Conservation (phyloP, 2,797 vertebrate species). For the Syngnathus rostellatus region DNA sequence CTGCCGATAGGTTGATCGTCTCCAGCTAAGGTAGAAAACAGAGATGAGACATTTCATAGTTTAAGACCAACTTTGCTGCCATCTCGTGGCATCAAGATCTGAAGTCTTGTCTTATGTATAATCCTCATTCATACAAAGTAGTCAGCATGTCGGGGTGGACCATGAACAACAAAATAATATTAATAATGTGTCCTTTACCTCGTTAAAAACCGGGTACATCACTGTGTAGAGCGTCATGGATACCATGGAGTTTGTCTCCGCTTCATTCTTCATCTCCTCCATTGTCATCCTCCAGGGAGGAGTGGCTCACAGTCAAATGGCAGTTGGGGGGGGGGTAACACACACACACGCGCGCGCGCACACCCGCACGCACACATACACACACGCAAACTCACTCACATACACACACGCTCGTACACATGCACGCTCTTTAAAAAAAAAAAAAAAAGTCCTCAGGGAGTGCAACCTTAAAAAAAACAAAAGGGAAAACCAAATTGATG, state of each 20-base stretch:
- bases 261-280: constrained; percentile 99
- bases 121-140: no score
- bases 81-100: no score
- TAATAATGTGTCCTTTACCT: constrained; percentile 63
- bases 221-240: constrained; percentile 98
- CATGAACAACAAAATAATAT: no score
- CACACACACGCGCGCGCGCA: constrained; percentile 72
- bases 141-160: no score
- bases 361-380: constrained; percentile 54
- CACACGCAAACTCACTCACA: constrained; percentile 47
- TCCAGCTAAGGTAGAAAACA: constrained; percentile 74
- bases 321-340: constrained; percentile 19
- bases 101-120: no score
- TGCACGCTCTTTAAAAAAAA: constrained; percentile 37
- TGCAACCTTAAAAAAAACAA: constrained; percentile 31
- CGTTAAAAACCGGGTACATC: constrained; percentile 98
- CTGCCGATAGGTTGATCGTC: constrained; percentile 95
- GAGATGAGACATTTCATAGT: background rate
- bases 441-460: constrained; percentile 36
- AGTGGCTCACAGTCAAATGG: constrained; percentile 54
- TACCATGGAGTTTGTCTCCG: constrained; percentile 99
- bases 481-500: background rate
- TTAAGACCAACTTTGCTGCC: no score
- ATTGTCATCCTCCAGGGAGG: constrained; percentile 99
- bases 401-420: constrained; percentile 44